phyloP scores from a whole-genome alignment of 2,888 invertebrate genomes.

The Drosophila niveifrons region DNA sequence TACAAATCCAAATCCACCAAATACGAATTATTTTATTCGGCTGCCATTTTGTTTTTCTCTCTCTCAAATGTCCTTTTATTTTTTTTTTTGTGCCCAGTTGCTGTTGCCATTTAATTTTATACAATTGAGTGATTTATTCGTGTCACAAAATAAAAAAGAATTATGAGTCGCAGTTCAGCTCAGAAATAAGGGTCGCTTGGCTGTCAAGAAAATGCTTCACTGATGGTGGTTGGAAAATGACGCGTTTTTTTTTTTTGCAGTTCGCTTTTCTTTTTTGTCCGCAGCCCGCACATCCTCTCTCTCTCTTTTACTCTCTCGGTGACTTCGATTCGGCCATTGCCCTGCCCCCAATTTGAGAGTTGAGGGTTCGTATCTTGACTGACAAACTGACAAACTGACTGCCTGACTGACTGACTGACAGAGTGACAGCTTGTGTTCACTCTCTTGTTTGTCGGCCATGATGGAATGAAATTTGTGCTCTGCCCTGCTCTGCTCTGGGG shows the following conservation, averaged over 20 bases:
- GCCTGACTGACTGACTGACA: slow-evolving; percentile 2
- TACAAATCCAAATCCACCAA: slow-evolving; percentile 28
- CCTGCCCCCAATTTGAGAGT: slow-evolving; percentile 37
- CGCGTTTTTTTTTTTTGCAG: slow-evolving; percentile 17
- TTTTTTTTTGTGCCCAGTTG: too few species aligned
- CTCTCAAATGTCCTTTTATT: slow-evolving; percentile 45
- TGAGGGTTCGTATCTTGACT: slow-evolving; percentile 55
- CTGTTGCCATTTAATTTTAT: slow-evolving; percentile 70
- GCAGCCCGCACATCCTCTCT: slow-evolving; percentile 42
- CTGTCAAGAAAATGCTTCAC: slow-evolving; percentile 45
- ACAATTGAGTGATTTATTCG: slow-evolving; percentile 85
- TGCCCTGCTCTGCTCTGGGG: slow-evolving; percentile 48
- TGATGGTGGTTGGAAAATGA: slow-evolving; percentile 59
- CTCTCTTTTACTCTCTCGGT: slow-evolving; percentile 22
- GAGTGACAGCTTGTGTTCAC: slow-evolving; percentile 61
- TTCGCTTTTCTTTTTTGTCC: slow-evolving; percentile 6
- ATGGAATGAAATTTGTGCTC: slow-evolving; percentile 72
- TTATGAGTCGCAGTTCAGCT: slow-evolving; percentile 72
- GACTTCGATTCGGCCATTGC: slow-evolving; percentile 39
- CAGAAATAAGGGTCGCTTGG: slow-evolving; percentile 78
- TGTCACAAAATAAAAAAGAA: slow-evolving; percentile 84
- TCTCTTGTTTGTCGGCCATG: slow-evolving; percentile 70
- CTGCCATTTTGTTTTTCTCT: slow-evolving; percentile 72
- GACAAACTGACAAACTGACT: neutral
- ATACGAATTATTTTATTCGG: slow-evolving; percentile 78